phyloP scores from a whole-genome alignment of 2,888 invertebrate species.

The Hyposoter didymator region DNA sequence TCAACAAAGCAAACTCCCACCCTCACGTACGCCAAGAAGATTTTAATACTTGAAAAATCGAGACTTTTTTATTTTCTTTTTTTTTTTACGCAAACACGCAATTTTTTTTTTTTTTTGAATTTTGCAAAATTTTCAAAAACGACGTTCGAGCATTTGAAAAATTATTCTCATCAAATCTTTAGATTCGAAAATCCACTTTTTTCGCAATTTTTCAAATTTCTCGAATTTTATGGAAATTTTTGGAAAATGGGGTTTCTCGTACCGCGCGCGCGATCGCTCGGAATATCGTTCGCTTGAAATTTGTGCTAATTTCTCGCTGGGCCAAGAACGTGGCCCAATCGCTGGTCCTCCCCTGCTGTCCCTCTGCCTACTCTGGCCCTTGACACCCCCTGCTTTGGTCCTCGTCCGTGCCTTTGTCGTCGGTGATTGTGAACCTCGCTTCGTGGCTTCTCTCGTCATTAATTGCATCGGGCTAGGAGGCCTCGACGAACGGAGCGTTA shows the following conservation, averaged over 20 bases:
- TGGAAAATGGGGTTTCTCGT: not conserved
- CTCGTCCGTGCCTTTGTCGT: slow-evolving; percentile 1
- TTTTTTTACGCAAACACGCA: not conserved
- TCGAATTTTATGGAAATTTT: not conserved
- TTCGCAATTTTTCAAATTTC: not conserved
- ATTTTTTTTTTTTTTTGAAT: not conserved
- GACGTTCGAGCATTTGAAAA: too few species aligned
- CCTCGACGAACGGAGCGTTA: slow-evolving; percentile 39
- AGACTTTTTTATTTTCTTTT: not conserved
- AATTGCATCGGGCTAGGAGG: slow-evolving; percentile 46
- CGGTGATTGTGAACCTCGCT: slow-evolving; percentile 31
- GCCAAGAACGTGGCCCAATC: not conserved
- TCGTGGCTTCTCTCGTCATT: slow-evolving; percentile 49
- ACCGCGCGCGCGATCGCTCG: not conserved
- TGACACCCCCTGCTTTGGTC: not conserved
- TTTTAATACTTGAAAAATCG: not conserved
- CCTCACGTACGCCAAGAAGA: not conserved
- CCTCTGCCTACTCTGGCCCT: not conserved
- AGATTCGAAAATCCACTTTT: not conserved
- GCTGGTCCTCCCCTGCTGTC: not conserved
- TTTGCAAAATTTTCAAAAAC: not conserved
- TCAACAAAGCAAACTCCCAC: not conserved
- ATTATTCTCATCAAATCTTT: too few species aligned
- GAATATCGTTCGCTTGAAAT: not conserved
- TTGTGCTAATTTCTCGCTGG: not conserved